phyloP scores from a whole-genome alignment of 2,888 invertebrate species.

The Drosophila multiciliata region DNA sequence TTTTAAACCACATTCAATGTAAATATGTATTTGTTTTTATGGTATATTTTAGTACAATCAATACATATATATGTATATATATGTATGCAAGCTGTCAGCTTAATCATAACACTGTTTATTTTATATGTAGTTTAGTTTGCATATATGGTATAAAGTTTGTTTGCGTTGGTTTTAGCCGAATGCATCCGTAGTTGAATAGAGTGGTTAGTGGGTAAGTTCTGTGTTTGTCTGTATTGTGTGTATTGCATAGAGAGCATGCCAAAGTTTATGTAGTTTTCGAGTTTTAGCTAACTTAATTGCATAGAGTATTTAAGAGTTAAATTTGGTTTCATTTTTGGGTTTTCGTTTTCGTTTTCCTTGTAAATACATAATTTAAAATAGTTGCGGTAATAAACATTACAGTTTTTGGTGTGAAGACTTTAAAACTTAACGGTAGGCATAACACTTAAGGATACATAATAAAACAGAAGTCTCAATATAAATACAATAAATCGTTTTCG shows the following conservation, averaged over 20 bases:
- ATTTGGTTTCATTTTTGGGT: conserved; percentile 7
- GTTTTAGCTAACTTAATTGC: conserved; percentile 65
- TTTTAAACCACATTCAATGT: conserved; percentile 80
- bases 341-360: background rate
- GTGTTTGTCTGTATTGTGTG: conserved; percentile 9
- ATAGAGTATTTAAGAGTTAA: conserved; percentile 71
- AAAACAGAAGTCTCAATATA: conserved; percentile 62
- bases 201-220: conserved; percentile 46
- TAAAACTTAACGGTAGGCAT: conserved; percentile 80
- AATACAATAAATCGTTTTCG: conserved; percentile 48
- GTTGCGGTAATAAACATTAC: conserved; percentile 44
- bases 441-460: conserved; percentile 71
- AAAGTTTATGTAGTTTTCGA: conserved; percentile 38
- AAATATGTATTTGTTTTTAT: conserved; percentile 77
- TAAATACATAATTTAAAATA: conserved; percentile 74
- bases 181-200: conserved; percentile 57
- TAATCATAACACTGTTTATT: conserved; percentile 70
- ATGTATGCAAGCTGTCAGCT: conserved; percentile 63
- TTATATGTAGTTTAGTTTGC: conserved; percentile 54
- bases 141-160: conserved; percentile 55
- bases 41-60: conserved; percentile 65
- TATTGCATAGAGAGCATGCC: conserved; percentile 49
- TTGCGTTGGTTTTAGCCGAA: conserved; percentile 59
- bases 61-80: conserved; percentile 13
- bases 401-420: conserved; percentile 39